phyloP scores from a whole-genome alignment of 2,797 vertebrate genomes.

The Siniperca obscura region DNA sequence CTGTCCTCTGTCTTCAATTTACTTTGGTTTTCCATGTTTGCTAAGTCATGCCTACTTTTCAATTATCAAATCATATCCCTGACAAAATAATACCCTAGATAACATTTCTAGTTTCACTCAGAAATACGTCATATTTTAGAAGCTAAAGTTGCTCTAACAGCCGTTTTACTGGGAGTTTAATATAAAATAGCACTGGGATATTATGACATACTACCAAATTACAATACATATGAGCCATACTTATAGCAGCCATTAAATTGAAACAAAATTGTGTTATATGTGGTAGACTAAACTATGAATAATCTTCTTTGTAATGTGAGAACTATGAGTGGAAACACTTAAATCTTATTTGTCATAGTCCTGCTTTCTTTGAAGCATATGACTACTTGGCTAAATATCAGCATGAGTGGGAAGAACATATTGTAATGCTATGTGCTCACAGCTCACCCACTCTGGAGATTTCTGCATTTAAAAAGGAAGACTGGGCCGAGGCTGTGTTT shows the following conservation, averaged over 20 bases:
- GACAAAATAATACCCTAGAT: not conserved
- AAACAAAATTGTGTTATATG: conserved; percentile 9
- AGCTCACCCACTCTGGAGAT: conserved; percentile 56
- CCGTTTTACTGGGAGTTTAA: not conserved
- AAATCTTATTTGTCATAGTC: conserved; percentile 45
- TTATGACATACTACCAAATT: not conserved
- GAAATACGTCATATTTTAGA: conserved; percentile 3
- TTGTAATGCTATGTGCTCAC: conserved; percentile 46
- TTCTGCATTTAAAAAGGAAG: conserved; percentile 56
- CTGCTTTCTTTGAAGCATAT: conserved; percentile 37
- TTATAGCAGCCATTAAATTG: conserved; percentile 5
- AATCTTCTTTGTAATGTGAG: not conserved
- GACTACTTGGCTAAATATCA: conserved; percentile 54
- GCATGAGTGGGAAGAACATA: conserved; percentile 57
- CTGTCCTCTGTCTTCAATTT: not conserved
- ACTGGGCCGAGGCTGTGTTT: conserved; percentile 46
- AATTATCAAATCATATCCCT: not conserved
- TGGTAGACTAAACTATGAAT: conserved; percentile 37
- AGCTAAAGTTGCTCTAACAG: not conserved
- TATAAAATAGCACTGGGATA: not conserved
- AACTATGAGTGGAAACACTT: conserved; percentile 21
- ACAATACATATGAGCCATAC: not conserved
- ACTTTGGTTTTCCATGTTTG: not conserved
- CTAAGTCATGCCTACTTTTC: conserved; percentile 1
- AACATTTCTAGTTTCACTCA: not conserved